Evolutionary conservation across 2,113 vertebrate species (phyloP).

Genomic region (Epinephelus moara): DNA sequence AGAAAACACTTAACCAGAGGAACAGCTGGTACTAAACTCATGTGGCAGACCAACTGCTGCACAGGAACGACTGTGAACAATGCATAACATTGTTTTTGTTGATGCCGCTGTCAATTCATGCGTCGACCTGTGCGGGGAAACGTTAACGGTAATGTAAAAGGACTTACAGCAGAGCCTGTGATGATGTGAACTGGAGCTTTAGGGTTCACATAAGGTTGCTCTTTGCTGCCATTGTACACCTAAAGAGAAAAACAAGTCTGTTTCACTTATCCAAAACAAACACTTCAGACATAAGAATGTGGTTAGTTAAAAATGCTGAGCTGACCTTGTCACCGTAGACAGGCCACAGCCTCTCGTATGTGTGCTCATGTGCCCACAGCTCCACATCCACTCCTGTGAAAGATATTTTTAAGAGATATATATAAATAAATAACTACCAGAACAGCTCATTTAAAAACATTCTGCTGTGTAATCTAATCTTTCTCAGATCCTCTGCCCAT

Average conservation of each 20-base stretch:
- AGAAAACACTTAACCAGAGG: conserved; percentile 59
- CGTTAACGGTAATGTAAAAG: conserved; percentile 4
- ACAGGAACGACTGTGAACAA: conserved; percentile 50
- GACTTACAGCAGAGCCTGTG: conserved; percentile 91
- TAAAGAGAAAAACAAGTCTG: conserved; percentile 57
- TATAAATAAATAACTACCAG: conserved; percentile 14
- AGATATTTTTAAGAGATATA: neutral
- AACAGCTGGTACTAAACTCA: conserved; percentile 62
- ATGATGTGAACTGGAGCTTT: conserved; percentile 90
- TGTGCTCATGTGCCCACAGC: conserved; percentile 92
- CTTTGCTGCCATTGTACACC: conserved; percentile 89
- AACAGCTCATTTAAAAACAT: conserved; percentile 21
- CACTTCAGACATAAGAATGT: neutral
- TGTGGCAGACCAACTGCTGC: conserved; percentile 49
- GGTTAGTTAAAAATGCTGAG: neutral
- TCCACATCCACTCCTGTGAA: conserved; percentile 89
- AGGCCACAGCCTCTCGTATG: conserved; percentile 91
- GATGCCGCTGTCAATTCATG: conserved; percentile 33
- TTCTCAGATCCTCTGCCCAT: conserved; percentile 32
- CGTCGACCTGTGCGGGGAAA: conserved; percentile 31
- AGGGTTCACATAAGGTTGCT: conserved; percentile 88
- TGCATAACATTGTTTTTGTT: conserved; percentile 57
- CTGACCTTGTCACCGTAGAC: conserved; percentile 89
- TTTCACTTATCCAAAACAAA: conserved; percentile 9
- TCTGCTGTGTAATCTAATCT: neutral